phyloP scores from a whole-genome alignment of 2,888 invertebrate genomes.

The Agrilus mali region DNA sequence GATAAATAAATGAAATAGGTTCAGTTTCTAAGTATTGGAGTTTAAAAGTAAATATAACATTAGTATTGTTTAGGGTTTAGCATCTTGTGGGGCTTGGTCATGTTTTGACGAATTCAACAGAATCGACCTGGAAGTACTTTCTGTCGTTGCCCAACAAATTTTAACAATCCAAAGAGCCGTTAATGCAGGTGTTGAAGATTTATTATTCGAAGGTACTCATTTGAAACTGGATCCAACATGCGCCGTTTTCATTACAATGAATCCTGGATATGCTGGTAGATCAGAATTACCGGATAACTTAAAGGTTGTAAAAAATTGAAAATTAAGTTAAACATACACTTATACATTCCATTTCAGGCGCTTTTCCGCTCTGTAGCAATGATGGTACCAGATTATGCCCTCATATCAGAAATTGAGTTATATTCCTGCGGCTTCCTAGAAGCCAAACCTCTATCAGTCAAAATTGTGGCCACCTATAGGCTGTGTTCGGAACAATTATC shows the following conservation, averaged over 20 bases:
- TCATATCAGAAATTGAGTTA: slow-evolving; percentile 88
- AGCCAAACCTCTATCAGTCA: slow-evolving; percentile 78
- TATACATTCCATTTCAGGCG: slow-evolving; percentile 39
- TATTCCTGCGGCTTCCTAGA: slow-evolving; percentile 87
- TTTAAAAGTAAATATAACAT: no score
- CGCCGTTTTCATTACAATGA: slow-evolving; percentile 93
- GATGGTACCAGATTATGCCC: slow-evolving; percentile 95
- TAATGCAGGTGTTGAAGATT: slow-evolving; percentile 59
- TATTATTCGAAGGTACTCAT: slow-evolving; percentile 83
- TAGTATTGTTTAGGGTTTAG: slow-evolving; percentile 47
- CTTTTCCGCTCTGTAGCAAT: slow-evolving; percentile 90
- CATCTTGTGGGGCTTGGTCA: slow-evolving; percentile 91
- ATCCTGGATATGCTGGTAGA: slow-evolving; percentile 86
- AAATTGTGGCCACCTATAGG: slow-evolving; percentile 89
- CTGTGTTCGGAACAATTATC: slow-evolving; percentile 89
- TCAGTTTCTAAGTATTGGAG: no score
- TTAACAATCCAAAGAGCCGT: slow-evolving; percentile 85
- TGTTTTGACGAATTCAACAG: slow-evolving; percentile 96
- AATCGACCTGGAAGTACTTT: slow-evolving; percentile 85
- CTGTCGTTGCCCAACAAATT: slow-evolving; percentile 93
- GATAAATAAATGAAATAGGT: no score
- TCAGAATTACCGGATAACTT: slow-evolving; percentile 90
- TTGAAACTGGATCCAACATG: slow-evolving; percentile 74
- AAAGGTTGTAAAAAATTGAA: slow-evolving; percentile 43
- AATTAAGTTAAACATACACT: neutral